These are phyloP conservation scores for Stomatorhinus ivindoensis DNA, from an alignment of 2,113 vertebrate species.

Conservation along the genomic window DNA sequence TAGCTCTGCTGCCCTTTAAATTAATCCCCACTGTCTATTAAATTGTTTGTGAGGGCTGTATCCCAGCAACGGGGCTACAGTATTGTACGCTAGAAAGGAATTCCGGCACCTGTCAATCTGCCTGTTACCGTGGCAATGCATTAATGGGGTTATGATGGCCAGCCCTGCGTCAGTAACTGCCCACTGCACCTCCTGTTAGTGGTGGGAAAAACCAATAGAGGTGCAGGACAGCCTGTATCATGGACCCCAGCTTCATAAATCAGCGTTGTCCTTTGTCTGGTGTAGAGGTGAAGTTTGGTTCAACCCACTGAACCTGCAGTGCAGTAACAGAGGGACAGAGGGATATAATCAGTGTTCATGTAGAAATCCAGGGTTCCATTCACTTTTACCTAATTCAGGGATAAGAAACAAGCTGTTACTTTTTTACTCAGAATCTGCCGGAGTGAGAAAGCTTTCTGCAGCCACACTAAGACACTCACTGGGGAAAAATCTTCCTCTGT, in stretches of 20 bases:
- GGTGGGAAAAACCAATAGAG: constrained; percentile 25
- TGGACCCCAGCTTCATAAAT: background rate
- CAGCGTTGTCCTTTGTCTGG: background rate
- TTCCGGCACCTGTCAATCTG: constrained; percentile 17
- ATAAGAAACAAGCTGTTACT: background rate
- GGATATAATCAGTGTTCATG: background rate
- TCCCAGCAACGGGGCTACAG: background rate
- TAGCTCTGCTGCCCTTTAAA: background rate
- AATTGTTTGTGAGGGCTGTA: background rate
- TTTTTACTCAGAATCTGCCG: background rate
- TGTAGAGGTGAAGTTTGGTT: background rate
- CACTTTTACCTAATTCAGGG: background rate
- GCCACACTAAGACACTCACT: background rate
- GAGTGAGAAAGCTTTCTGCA: background rate
- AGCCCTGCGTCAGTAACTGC: background rate
- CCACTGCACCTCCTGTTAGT: background rate
- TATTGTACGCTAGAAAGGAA: background rate
- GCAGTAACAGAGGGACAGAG: background rate
- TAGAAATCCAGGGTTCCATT: background rate
- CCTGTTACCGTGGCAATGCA: background rate
- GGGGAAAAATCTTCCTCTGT: background rate
- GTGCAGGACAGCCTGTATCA: background rate
- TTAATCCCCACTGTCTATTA: background rate
- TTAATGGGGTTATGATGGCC: constrained; percentile 1
- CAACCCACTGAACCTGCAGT: background rate